Conservation (phyloP, 2,888 invertebrate genomes). For the Scaptomyza cyrtandrae region DNA sequence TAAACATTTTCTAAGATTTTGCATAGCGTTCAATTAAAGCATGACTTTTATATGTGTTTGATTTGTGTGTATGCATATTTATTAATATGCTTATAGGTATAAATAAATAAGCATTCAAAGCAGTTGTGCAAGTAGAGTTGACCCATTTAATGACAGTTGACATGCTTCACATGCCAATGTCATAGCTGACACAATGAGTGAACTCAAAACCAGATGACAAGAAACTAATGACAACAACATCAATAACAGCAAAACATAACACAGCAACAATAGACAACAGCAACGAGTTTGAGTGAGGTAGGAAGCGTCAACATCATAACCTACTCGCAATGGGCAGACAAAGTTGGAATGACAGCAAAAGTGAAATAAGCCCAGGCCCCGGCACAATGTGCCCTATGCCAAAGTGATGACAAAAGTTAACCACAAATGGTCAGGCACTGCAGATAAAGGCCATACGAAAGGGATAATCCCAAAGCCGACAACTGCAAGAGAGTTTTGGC, state of each 20-base stretch:
- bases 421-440: slow-evolving; percentile 2
- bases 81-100: background rate
- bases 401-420: slow-evolving; percentile 20
- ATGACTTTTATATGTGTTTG: background rate
- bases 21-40: too few species aligned
- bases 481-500: background rate
- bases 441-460: background rate
- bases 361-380: slow-evolving; percentile 34
- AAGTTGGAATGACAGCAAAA: slow-evolving; percentile 25
- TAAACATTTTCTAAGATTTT: background rate
- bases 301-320: slow-evolving; percentile 35
- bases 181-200: slow-evolving; percentile 19
- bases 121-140: slow-evolving; percentile 20
- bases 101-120: background rate
- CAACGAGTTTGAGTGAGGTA: slow-evolving; percentile 2
- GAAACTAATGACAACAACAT: slow-evolving; percentile 3
- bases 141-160: slow-evolving; percentile 44
- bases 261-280: slow-evolving; percentile 1
- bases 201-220: slow-evolving; percentile 13
- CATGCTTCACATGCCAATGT: slow-evolving; percentile 34
- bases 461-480: background rate
- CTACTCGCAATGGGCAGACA: slow-evolving; percentile 19
- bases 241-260: background rate
- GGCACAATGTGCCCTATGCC: slow-evolving; percentile 11
- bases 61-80: background rate